Base-by-base conservation (phyloP, 2,113 vertebrate species). In the Pteronura brasiliensis region DNA sequence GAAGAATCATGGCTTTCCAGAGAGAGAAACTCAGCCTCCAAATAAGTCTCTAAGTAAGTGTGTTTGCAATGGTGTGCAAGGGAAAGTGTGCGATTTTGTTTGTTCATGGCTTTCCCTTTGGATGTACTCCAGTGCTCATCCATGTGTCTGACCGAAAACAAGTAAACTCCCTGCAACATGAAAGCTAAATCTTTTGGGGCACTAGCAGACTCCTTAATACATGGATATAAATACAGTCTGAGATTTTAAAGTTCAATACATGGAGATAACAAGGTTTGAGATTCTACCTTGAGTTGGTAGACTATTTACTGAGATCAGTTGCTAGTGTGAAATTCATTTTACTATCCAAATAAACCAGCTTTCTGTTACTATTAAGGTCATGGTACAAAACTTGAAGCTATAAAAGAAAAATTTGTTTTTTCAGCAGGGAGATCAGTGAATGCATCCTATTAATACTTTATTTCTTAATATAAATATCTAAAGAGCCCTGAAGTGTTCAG, bases 391-490 rank as follows among this genome's bases (percentile, higher is more conserved):
- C 6, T 34, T 49, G 42, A 95, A 94, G 27, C 47, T 42, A 88
- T 82, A 27, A 98, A 84, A 76, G 44, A 96, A 94, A 15, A 67
- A 95, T 39, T 74, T 67, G 18, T 52, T 93, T 92, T 93, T 93
- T 71, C 21, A 63, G 44, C 18, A 80, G 88, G 14, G 21, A 49
- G 39, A 94, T 72, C 52, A 87, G 2, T 42, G 42, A 89, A 18
- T 94, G 18, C 20, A 74, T 83, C 15, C 8, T 91, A 49, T 98
- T 90, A 39, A 15, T 3, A 61, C 17, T 93, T 85, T 39, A 57
- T 92, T 84, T 90, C 47, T 89, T 93, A 98, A 97, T 9, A 4
- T 61, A 96, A 97, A 95, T 49, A 95, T 59, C 2, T 55, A 42
- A 88, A 36, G 92, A 59, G 74, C 71, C 61, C 39, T 39, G 11